A percentile compares a stretch with the other conserved stretches of the same genome.
phyloP scores from a whole-genome alignment of 1,140 invertebrate species.

The Listronotus bonariensis region DNA sequence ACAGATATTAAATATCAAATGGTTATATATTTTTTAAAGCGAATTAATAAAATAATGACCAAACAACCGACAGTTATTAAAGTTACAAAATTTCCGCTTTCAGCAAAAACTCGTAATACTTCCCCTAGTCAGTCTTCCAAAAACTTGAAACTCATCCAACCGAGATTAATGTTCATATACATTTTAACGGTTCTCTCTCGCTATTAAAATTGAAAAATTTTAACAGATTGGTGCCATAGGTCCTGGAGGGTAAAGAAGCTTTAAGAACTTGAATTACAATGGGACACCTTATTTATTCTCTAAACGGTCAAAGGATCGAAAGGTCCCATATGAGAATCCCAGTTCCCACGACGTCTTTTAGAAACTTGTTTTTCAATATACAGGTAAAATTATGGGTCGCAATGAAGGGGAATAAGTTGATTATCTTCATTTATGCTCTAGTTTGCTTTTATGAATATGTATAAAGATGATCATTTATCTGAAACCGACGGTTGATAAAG shows the following conservation, averaged over 20 bases:
- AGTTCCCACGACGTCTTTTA: conserved; percentile 34
- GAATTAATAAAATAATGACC: too few species aligned
- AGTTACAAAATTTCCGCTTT: too few species aligned
- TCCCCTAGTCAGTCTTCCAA: conserved; percentile 15
- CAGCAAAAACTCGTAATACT: not conserved
- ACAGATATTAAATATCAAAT: too few species aligned
- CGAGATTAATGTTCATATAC: conserved; percentile 27
- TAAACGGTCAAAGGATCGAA: conserved; percentile 35
- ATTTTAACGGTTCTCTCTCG: conserved; percentile 29
- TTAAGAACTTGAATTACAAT: conserved; percentile 31
- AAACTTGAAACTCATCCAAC: conserved; percentile 22
- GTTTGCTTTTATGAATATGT: conserved; percentile 11
- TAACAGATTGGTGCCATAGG: conserved; percentile 25
- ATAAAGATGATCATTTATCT: not conserved
- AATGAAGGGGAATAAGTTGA: conserved; percentile 1
- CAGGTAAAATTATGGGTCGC: conserved; percentile 29
- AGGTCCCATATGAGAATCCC: conserved; percentile 30
- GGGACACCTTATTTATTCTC: conserved; percentile 38
- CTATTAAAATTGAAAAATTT: conserved; percentile 19
- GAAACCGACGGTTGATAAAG: not conserved
- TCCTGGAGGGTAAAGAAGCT: conserved; percentile 29
- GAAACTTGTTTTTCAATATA: conserved; percentile 38
- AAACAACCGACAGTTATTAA: too few species aligned
- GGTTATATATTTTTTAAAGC: too few species aligned
- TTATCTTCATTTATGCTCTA: conserved; percentile 3